phyloP scores from a whole-genome alignment of 53 echinoderm and acorn worm genomes.

The Temnopleurus reevesii region DNA sequence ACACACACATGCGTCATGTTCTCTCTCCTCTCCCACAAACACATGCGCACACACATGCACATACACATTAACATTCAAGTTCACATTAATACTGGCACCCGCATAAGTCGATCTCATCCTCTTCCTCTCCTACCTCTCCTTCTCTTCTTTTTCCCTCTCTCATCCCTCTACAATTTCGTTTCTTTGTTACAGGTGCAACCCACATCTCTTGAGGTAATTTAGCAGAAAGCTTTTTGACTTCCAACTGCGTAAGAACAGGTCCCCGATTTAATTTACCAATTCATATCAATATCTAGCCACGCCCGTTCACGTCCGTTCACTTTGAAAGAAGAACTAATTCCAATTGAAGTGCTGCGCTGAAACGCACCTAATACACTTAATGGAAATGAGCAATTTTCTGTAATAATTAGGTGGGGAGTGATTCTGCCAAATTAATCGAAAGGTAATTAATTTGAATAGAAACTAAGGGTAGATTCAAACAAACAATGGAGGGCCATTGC shows the following conservation, averaged over 20 bases:
- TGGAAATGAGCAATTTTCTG: conserved; percentile 5
- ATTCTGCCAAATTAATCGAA: conserved; percentile 5
- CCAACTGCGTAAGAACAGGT: conserved; percentile 1
- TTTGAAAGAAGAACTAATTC: background rate
- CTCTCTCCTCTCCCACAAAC: background rate
- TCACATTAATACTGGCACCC: no score
- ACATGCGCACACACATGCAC: no score
- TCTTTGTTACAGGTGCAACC: background rate
- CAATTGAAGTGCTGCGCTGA: background rate
- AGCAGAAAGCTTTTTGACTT: conserved; percentile 48
- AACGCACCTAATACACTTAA: conserved; percentile 11
- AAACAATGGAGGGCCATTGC: background rate
- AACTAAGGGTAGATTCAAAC: background rate
- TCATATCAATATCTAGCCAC: background rate
- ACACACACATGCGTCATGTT: no score
- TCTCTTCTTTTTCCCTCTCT: no score
- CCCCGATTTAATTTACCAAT: conserved; percentile 19
- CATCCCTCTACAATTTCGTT: background rate
- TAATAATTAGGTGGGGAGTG: conserved; percentile 30
- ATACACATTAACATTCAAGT: no score
- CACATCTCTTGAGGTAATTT: conserved; percentile 42
- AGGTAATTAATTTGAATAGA: conserved; percentile 17
- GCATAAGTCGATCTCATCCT: no score
- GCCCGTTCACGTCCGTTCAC: conserved; percentile 8
- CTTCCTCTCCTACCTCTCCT: no score